Percentiles rank a stretch among this genome's conserved stretches.
Evolutionary conservation across 1,140 invertebrate species (phyloP).

Genomic region (Dreissena rostriformis): DNA sequence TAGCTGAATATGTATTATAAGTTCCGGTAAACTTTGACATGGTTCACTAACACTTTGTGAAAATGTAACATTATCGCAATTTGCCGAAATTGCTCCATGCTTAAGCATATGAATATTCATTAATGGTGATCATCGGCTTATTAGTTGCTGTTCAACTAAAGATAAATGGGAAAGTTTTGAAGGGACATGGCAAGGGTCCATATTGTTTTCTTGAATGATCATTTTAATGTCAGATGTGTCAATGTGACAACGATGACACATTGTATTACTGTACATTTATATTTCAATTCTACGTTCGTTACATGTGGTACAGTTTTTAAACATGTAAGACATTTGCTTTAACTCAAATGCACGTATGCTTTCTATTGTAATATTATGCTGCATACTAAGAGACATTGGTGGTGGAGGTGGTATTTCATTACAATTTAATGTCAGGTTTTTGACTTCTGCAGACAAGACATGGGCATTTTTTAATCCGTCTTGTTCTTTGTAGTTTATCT

Average conservation of each 20-base stretch:
- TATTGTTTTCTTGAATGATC: conserved; percentile 56
- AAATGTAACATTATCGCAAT: conserved; percentile 50
- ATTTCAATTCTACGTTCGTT: conserved; percentile 35
- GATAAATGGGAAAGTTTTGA: conserved; percentile 29
- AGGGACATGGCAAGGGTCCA: conserved; percentile 28
- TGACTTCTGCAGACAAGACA: neutral
- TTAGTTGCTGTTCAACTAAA: conserved; percentile 52
- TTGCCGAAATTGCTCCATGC: conserved; percentile 52
- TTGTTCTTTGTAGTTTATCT: no score
- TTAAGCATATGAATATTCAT: conserved; percentile 49
- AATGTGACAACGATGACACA: conserved; percentile 33
- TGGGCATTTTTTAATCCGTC: neutral
- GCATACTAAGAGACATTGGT: neutral
- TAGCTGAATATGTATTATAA: conserved; percentile 35
- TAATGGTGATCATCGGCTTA: conserved; percentile 28
- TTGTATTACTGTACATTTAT: conserved; percentile 3
- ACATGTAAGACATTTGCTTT: conserved; percentile 30
- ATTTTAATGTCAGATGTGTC: conserved; percentile 44
- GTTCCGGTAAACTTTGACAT: conserved; percentile 28
- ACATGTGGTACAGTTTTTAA: conserved; percentile 18
- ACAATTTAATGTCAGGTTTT: neutral
- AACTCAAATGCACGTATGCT: conserved; percentile 36
- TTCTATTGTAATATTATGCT: conserved; percentile 20
- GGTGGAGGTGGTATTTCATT: conserved; percentile 13
- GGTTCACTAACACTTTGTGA: conserved; percentile 54